Base-by-base conservation (phyloP, 2,888 invertebrate genomes). In the Dichetophora obliterata region DNA sequence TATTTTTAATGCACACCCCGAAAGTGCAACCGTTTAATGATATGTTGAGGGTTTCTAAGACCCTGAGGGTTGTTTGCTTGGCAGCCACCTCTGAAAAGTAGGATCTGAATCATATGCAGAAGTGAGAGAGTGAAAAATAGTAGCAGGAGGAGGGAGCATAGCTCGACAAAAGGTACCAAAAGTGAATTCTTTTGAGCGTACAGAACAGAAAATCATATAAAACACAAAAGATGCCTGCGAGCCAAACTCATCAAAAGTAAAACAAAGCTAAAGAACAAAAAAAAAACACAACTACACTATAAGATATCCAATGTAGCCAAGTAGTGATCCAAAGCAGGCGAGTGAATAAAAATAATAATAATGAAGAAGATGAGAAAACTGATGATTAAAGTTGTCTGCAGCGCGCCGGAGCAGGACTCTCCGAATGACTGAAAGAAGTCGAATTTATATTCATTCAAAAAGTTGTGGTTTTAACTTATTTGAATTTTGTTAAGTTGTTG, bases 11-110 rank as follows among this genome's bases (percentile, higher is more conserved):
- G 52, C 70, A 52, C 69, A 27, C 84, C 86, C 86, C 83, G 82
- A 86, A 88, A 86, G 83, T 88, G 88, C 88, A 88, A 88, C 88
- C 87, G 88, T 83, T 86, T 88, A 88, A 88, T 88, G 85, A 88
- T 85, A 88, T 83, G 85, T 61, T 73, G 4, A 34, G 48, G 48
- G 43, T 43, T 24, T 19, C 34, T 19, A 31, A 16, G 14, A 8
- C 43, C 61, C 72, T 19, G 54, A 70, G 54, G 71, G 71, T 57
- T 54, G 57, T 54, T 71, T 37, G 57, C 71, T 57, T 57, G 34
- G 71, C 27, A 66, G 66, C 66, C 66, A 68, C 48, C 24, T 63
- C 43, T 66, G 43, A 6, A 6, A 54, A 57, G 24, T 22, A 54
- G 57, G 68, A 14, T 14, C 31, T 34, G 9, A 27, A 9, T 22